Evolutionary conservation across 2,888 invertebrate genomes (phyloP).

Genomic region (Tryphoninae sp.): DNA sequence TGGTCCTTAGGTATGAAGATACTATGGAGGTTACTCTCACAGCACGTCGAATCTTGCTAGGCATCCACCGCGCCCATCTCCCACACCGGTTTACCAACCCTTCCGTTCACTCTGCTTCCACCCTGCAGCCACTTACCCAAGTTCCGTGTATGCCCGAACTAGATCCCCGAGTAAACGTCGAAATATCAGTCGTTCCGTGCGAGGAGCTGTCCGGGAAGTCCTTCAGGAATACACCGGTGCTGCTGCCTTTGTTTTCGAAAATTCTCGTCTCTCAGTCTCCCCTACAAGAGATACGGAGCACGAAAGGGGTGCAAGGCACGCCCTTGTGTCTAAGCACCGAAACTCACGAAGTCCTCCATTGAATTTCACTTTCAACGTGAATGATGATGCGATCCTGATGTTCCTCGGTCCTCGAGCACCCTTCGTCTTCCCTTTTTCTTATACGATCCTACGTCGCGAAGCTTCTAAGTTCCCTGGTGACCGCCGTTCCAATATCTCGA

Average conservation of each 20-base stretch:
- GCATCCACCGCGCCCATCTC: slow-evolving; percentile 51
- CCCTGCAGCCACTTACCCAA: slow-evolving; percentile 5
- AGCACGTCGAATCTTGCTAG: slow-evolving; percentile 33
- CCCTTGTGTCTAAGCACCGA: slow-evolving; percentile 37
- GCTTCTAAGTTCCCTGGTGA: slow-evolving; percentile 6
- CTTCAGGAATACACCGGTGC: slow-evolving; percentile 31
- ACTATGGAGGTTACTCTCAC: slow-evolving; percentile 40
- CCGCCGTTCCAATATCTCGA: slow-evolving; percentile 12
- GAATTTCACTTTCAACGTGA: slow-evolving; percentile 62
- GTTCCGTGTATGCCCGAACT: slow-evolving; percentile 20
- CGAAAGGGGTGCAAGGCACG: slow-evolving; percentile 29
- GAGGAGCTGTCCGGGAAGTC: slow-evolving; percentile 49
- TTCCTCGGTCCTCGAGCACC: slow-evolving; percentile 24
- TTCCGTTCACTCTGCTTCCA: slow-evolving; percentile 28
- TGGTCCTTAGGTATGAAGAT: slow-evolving; percentile 25
- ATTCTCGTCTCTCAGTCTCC: slow-evolving; percentile 40
- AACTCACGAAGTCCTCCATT: slow-evolving; percentile 56
- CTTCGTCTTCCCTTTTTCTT: slow-evolving; percentile 21
- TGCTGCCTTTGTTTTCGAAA: slow-evolving; percentile 59
- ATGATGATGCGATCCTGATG: slow-evolving; percentile 52
- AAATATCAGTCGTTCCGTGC: slow-evolving; percentile 52
- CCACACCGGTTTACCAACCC: slow-evolving; percentile 18
- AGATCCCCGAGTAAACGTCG: slow-evolving; percentile 53
- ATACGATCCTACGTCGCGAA: not conserved
- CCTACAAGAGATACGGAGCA: slow-evolving; percentile 1